Evolutionary conservation across 2,113 vertebrate species (phyloP).

Genomic region (Ornithorhynchus anatinus): DNA sequence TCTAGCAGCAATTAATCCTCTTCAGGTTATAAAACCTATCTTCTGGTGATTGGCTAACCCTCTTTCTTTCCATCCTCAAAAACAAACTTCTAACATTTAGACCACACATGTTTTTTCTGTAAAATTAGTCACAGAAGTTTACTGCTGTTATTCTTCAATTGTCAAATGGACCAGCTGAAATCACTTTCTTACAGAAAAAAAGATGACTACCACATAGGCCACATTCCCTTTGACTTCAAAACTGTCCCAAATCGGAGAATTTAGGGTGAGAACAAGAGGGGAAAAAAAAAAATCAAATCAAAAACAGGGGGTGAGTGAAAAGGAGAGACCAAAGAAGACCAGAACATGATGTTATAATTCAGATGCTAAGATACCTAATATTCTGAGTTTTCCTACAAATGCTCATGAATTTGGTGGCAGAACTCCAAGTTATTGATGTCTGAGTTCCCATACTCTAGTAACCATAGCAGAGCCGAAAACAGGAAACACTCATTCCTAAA

Average conservation of each 20-base stretch:
- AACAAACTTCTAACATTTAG: no score
- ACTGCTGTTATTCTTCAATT: not conserved
- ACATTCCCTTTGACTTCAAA: no score
- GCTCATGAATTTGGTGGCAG: constrained; percentile 56
- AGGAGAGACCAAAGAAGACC: not conserved
- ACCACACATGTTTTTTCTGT: no score
- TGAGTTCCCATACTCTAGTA: constrained; percentile 48
- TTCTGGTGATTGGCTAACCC: no score
- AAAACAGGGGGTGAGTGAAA: not conserved
- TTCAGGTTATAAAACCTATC: no score
- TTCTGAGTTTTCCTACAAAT: constrained; percentile 20
- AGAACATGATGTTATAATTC: constrained; percentile 3
- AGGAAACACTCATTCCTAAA: constrained; percentile 53
- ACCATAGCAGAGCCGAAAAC: constrained; percentile 70
- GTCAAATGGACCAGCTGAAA: not conserved
- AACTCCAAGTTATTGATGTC: constrained; percentile 61
- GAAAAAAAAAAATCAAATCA: not conserved
- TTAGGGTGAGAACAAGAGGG: not conserved
- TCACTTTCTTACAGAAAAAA: no score
- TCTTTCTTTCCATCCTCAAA: no score
- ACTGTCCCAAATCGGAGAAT: no score
- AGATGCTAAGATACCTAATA: constrained; percentile 3
- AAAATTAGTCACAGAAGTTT: no score
- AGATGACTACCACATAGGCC: no score
- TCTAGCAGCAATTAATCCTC: no score